phyloP scores from a whole-genome alignment of 2,888 invertebrate genomes.

The Drosophila suboccidentalis region DNA sequence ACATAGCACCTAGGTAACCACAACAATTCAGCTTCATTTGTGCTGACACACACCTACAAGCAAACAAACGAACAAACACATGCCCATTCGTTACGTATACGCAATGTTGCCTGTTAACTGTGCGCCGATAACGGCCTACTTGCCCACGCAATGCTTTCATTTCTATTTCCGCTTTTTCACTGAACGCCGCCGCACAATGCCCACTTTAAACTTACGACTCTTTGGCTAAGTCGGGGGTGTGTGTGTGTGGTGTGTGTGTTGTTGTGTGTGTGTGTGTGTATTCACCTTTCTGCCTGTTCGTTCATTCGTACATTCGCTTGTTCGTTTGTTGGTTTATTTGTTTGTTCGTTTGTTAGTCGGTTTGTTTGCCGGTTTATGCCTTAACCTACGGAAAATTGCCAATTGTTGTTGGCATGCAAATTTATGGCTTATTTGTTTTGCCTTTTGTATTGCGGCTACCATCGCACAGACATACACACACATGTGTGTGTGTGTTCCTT shows the following conservation, averaged over 20 bases:
- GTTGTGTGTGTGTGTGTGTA: neutral
- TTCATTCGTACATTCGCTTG: slow-evolving; percentile 21
- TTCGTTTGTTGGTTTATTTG: slow-evolving; percentile 42
- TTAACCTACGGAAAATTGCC: slow-evolving; percentile 77
- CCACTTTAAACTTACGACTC: slow-evolving; percentile 69
- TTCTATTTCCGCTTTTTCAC: slow-evolving; percentile 73
- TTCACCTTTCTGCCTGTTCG: slow-evolving; percentile 42
- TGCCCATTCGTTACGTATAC: slow-evolving; percentile 54
- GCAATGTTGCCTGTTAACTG: slow-evolving; percentile 43
- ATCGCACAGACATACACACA: slow-evolving; percentile 17
- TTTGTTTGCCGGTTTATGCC: slow-evolving; percentile 55
- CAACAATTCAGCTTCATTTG: slow-evolving; percentile 79
- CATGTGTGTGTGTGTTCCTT: slow-evolving; percentile 19
- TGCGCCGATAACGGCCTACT: slow-evolving; percentile 50
- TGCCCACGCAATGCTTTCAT: slow-evolving; percentile 60
- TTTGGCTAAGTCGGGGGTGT: neutral
- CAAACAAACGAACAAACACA: slow-evolving; percentile 16
- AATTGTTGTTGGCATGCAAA: slow-evolving; percentile 81
- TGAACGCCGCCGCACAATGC: slow-evolving; percentile 59
- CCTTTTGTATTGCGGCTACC: slow-evolving; percentile 52
- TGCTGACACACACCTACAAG: slow-evolving; percentile 43
- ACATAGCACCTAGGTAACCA: slow-evolving; percentile 48
- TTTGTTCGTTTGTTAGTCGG: slow-evolving; percentile 62
- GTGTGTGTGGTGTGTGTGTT: neutral
- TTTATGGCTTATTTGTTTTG: slow-evolving; percentile 78